Percentiles rank a stretch among this genome's conserved stretches.
phyloP scores from a whole-genome alignment of 2,888 invertebrate species.

The Nemurella pictetii region DNA sequence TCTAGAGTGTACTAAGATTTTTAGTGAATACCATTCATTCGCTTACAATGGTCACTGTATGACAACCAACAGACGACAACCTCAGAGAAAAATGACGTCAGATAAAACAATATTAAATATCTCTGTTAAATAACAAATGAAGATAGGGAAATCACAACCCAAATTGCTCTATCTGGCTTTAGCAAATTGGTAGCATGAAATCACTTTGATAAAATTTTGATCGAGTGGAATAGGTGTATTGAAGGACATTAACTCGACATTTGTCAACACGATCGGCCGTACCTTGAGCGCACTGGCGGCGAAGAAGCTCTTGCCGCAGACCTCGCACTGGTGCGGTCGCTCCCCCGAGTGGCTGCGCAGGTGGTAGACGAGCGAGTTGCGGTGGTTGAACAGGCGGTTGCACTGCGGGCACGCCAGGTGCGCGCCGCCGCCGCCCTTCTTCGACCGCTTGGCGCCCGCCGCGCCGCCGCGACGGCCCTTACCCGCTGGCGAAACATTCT shows the following conservation, averaged over 20 bases:
- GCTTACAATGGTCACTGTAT: not conserved
- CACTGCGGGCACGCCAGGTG: conserved; percentile 67
- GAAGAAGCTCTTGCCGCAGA: conserved; percentile 82
- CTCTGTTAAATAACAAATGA: no score
- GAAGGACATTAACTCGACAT: not conserved
- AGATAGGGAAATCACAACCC: no score
- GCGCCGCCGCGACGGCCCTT: conserved; percentile 8
- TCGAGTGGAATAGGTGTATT: no score
- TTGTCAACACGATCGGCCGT: conserved; percentile 39
- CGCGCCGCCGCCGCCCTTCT: conserved; percentile 29
- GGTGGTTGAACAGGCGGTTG: conserved; percentile 73
- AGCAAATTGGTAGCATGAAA: no score
- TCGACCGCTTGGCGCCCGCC: conserved; percentile 14
- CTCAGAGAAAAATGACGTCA: no score
- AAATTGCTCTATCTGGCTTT: no score
- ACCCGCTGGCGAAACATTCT: conserved; percentile 22
- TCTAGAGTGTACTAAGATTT: no score
- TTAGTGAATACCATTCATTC: no score
- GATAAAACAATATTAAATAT: no score
- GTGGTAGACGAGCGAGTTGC: conserved; percentile 84
- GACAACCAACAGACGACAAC: not conserved
- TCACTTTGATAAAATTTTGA: no score
- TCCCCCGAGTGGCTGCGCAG: conserved; percentile 77
- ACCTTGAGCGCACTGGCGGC: conserved; percentile 81
- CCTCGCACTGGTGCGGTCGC: conserved; percentile 74